Evolutionary conservation across 2,888 invertebrate genomes (phyloP).

Genomic region (Cloeon dipterum): DNA sequence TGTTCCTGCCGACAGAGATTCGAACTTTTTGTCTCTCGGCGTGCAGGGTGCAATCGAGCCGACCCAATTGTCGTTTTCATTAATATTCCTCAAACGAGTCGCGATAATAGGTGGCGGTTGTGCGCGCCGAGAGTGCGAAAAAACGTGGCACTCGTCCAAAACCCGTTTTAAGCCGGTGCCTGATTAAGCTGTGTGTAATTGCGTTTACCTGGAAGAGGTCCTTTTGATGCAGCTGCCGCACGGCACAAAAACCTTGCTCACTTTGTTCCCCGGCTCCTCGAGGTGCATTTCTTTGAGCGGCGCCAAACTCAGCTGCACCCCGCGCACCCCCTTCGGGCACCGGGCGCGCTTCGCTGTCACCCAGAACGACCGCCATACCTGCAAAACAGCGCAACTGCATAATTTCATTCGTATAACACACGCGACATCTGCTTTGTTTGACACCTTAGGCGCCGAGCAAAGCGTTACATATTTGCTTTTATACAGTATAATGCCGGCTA

Average conservation of each 20-base stretch:
- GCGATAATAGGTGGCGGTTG: too few species aligned
- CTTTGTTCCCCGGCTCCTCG: background rate
- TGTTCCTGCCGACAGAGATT: slow-evolving; percentile 21
- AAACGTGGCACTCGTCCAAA: too few species aligned
- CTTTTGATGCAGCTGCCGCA: slow-evolving; percentile 24
- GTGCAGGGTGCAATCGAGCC: background rate
- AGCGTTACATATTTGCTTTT: too few species aligned
- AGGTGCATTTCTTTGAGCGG: background rate
- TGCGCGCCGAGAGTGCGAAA: too few species aligned
- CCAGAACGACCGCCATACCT: background rate
- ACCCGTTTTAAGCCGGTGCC: background rate
- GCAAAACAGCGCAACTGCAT: too few species aligned
- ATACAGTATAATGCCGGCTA: too few species aligned
- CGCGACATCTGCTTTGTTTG: too few species aligned
- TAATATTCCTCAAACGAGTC: too few species aligned
- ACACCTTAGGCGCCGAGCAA: too few species aligned
- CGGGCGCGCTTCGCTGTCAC: background rate
- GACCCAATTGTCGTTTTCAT: slow-evolving; percentile 1
- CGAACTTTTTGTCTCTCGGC: background rate
- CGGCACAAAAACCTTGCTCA: background rate
- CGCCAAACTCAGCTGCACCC: background rate
- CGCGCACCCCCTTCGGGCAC: background rate
- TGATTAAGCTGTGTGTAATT: background rate
- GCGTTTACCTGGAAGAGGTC: slow-evolving; percentile 28
- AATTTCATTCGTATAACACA: too few species aligned